Evolutionary conservation across 2,888 invertebrate species (phyloP), one percentile per base, ranked within the genome.

Genomic region (Drosophila ustulata): DNA sequence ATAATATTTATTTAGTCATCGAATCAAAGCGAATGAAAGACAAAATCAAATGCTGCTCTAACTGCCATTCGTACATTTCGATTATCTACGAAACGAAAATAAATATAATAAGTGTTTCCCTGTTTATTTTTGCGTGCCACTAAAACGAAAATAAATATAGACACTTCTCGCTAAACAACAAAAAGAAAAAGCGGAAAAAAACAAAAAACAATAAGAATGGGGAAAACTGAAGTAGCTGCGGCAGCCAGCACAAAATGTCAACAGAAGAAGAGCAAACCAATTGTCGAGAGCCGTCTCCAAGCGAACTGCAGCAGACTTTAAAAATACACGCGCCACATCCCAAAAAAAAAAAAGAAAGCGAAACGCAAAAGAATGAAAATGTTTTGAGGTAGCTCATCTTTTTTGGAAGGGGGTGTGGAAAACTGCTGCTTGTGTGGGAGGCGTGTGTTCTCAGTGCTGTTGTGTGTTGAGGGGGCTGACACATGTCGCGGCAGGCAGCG

Each of bases 51-150:
- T 64, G 45, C 56, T 64, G 45, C 56, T 34, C 45, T 55, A 55
- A 28, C 67, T 61, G 59, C 43, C 52, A 46, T 39, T n/a, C 39
- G 53, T 56, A 26, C 49, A 43, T 51, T 58, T 37, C 30, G 62
- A 57, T 59, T 73, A 72, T 69, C 51, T 55, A 34, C 56, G 18
- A 77, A 73, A 37, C 59, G 25, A 70, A 76, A 66, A 77, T 77
- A 77, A 76, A 77, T 76, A 76, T 64, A 63, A 53, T 70, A 69
- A 81, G 76, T 72, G 74, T 69, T 77, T 79, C 71, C 84, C 77
- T 64, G 73, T 83, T 83, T 86, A 83, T 83, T 83, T 83, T 83
- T 86, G 84, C 66, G 87, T 87, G 71, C 70, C 78, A 75, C 72
- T 66, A 69, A 74, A 75, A 68, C 78, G 30, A 83, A 84, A 87